A percentile compares a stretch with the other conserved stretches of the same genome.
Evolutionary conservation across 23 tunicate species (phyloP).

Genomic region (Halocynthia roretzi): DNA sequence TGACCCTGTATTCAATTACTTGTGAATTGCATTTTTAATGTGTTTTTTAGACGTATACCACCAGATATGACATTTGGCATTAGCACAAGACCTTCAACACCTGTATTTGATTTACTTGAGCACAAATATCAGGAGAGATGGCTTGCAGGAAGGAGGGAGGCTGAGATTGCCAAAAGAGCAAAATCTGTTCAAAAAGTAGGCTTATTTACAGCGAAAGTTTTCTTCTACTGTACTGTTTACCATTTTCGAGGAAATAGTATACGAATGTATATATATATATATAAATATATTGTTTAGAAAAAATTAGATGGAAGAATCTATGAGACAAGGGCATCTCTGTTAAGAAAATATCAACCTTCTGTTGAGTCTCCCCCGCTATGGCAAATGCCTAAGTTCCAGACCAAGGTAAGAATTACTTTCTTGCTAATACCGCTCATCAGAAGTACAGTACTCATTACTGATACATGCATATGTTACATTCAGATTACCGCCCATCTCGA

Average conservation of each 20-base stretch:
- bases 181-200: constrained; percentile 62
- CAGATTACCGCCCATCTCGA: constrained; percentile 79
- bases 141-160: constrained; percentile 62
- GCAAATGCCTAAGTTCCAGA: constrained; percentile 80
- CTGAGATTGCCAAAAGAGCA: constrained; percentile 63
- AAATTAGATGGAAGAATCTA: constrained; percentile 70
- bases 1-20: no score
- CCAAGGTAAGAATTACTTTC: constrained; percentile 3
- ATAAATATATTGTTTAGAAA: constrained; percentile 37
- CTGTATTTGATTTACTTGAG: constrained; percentile 84
- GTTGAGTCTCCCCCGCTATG: constrained; percentile 81
- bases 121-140: constrained; percentile 88
- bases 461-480: neutral
- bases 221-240: neutral
- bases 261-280: neutral
- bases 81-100: constrained; percentile 93
- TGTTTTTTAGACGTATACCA: constrained; percentile 37
- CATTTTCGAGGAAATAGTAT: neutral
- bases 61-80: constrained; percentile 95
- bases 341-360: constrained; percentile 61
- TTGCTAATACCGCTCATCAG: neutral
- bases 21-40: neutral
- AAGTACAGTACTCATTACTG: neutral
- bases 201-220: neutral
- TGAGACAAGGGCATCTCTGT: constrained; percentile 68